Evolutionary conservation across 2,113 vertebrate species (phyloP), one percentile per base, ranked within the genome.

Genomic region (Phodopus roborovskii): DNA sequence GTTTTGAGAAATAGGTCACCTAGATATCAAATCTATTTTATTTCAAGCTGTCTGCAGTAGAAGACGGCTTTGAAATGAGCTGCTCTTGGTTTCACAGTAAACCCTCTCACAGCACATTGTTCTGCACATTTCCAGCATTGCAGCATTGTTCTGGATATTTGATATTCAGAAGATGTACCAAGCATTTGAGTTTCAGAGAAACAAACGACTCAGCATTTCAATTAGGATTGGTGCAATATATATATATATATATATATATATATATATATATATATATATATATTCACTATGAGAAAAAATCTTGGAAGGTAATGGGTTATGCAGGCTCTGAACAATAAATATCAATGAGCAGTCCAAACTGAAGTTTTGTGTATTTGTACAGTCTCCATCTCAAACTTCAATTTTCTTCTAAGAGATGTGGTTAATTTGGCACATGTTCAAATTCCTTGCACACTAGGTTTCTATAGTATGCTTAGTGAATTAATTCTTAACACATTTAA

Each of bases 1-100:
- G 48, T 97, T 97, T 70, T 58, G 71, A 93, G 90, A 96, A 96
- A 70, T 96, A 97, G 97, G 97, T 96, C 97, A 96, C 96, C 97
- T 96, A 97, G 90, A 97, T 95, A 96, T 97, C 93, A 93, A 90
- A 92, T 81, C 60, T 86, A 88, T 94, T 97, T 95, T 95, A 66
- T 95, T 90, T 91, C 24, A 1, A 96, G 94, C 94, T 96, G 96
- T 96, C 73, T 97, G 97, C n/a, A 60, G 39, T 73, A 82, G 36
- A 84, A 86, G 66, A 86, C 62, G 81, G 83, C 56, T 97, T 87
- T 79, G 66, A 94, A 96, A 97, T 53, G 58, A 96, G 81, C 68
- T 62, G 39, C 84, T 94, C 64, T 81, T 75, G 53, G 64, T 96
- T 12, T 89, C 90, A 90, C 9, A 45, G 91, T 78, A 92, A 71